Base-by-base conservation (phyloP, 2,113 vertebrate species). In the Trogon melanurus region DNA sequence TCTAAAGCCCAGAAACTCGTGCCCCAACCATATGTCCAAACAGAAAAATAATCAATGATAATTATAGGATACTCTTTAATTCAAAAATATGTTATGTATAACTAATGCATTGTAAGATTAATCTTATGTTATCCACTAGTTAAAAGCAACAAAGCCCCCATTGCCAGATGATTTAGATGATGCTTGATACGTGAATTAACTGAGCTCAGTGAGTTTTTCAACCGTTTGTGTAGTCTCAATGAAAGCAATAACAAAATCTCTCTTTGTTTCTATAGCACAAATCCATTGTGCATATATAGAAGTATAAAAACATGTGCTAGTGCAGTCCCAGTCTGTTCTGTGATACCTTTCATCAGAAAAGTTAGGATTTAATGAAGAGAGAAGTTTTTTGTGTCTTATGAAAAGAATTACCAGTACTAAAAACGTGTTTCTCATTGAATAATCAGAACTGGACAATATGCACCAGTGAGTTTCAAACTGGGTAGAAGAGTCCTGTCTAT, bases 401-500 rank as follows among this genome's bases (percentile, higher is more conserved):
- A 62, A 54, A 32, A 23, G 0, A 51, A 81, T 50, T 80, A 2
- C 5, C 32, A n/a, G 16, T 61, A 26, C 5, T 22, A 62, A 8
- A 66, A 19, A 18, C 8, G n/a, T 6, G 3, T 23, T 64, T 80
- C 26, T 79, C 12, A 44, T 13, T 53, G 5, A 81, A 56, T 53
- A 58, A 34, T 38, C 25, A 45, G 13, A 93, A 67, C 9, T 56
- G 16, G 13, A 58, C 4, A 23, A n/a, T 6, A 34, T 16, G 21
- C 7, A 32, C 3, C 11, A 32, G 5, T 32, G 6, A 1, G 2
- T 67, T 71, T 21, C 27, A 72, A 4, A 2, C 5, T 17, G 5
- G 2, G 2, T 22, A 75, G 34, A 78, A 79, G 62, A 60, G 2
- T 14, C 6, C 14, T 76, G 7, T n/a, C 32, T 73, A 11, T 20